A percentile compares a stretch with the other conserved stretches of the same genome.
phyloP scores from a whole-genome alignment of 1,140 invertebrate genomes.

The Drosophila navojoa region DNA sequence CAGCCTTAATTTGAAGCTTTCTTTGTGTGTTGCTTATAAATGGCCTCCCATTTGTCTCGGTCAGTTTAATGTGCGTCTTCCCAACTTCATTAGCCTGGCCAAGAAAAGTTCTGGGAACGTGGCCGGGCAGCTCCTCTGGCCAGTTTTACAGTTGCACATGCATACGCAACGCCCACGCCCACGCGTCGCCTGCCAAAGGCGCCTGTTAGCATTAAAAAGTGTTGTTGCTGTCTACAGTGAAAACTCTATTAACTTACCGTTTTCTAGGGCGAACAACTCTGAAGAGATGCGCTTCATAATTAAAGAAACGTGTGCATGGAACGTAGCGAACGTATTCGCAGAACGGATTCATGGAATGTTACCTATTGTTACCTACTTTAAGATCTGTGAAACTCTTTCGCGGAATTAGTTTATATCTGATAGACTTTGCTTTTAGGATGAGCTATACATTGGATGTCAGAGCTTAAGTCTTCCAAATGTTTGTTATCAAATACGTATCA shows the following conservation, averaged over 20 bases:
- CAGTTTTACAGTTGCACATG: slow-evolving; percentile 23
- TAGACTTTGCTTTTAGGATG: too few relatives aligned
- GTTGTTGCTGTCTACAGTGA: background rate
- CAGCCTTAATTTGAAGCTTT: slow-evolving; percentile 50
- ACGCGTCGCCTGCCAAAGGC: background rate
- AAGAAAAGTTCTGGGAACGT: slow-evolving; percentile 50
- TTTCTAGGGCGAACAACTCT: background rate
- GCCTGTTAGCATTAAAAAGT: background rate
- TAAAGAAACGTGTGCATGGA: too few relatives aligned
- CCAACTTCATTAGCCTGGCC: slow-evolving; percentile 60
- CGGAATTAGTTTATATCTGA: too few relatives aligned
- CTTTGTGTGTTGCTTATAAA: slow-evolving; percentile 62
- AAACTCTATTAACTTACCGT: background rate
- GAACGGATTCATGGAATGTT: too few relatives aligned
- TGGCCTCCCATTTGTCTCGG: slow-evolving; percentile 65
- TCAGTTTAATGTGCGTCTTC: slow-evolving; percentile 71
- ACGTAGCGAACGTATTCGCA: too few relatives aligned
- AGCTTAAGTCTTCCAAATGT: too few relatives aligned
- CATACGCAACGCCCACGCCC: slow-evolving; percentile 28
- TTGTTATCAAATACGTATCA: too few relatives aligned
- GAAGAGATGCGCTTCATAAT: too few relatives aligned
- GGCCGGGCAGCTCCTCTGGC: slow-evolving; percentile 5
- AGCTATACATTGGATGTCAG: too few relatives aligned
- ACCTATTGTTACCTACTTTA: too few relatives aligned
- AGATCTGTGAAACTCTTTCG: too few relatives aligned